Base-by-base conservation (phyloP, 2,113 vertebrate species). In the Lethenteron reissneri region DNA sequence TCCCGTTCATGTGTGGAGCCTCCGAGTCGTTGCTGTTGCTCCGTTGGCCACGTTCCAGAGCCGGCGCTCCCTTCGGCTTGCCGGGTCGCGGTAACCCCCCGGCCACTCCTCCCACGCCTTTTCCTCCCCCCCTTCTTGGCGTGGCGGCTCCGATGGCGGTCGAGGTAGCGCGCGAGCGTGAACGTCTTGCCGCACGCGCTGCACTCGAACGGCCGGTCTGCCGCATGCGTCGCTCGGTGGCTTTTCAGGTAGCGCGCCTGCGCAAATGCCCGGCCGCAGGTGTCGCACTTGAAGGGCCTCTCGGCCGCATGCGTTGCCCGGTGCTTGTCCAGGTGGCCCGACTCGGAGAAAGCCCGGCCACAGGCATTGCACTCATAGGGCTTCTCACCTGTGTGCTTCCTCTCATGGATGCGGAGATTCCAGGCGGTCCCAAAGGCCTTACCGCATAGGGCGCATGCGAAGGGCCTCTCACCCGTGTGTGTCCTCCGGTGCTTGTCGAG, bases 401-500 rank as follows among this genome's bases (percentile, higher is more conserved):
- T 68, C 64, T 17, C 25, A 25, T 68, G 64, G n/a, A 68, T 25
- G 25, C 25, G n/a, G 10, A 68, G n/a, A 11, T 68, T n/a, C n/a
- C n/a, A 68, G n/a, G 64, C 64, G n/a, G n/a, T n/a, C 25, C n/a
- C 25, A 11, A 68, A 68, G 64, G 64, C 64, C 64, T 25, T 68
- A 2, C 64, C 64, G 3, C 64, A 68, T 10, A 68, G n/a, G 2
- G 10, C 25, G 25, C 64, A 68, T 9, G n/a, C 11, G 64, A 68
- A 68, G 25, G 64, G 64, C 8, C 64, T n/a, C 64, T 68, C 64
- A 68, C 64, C 64, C n/a, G 64, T 68, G 64, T 68, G 64, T 68
- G 64, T 68, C 64, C 64, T 68, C 64, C n/a, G n/a, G 64, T 68
- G 64, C 64, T 68, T 68, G n/a, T 68, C 25, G 64, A 68, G 64